Base-by-base conservation (phyloP, 23 tunicate species). In the Trididemnum nubilum region DNA sequence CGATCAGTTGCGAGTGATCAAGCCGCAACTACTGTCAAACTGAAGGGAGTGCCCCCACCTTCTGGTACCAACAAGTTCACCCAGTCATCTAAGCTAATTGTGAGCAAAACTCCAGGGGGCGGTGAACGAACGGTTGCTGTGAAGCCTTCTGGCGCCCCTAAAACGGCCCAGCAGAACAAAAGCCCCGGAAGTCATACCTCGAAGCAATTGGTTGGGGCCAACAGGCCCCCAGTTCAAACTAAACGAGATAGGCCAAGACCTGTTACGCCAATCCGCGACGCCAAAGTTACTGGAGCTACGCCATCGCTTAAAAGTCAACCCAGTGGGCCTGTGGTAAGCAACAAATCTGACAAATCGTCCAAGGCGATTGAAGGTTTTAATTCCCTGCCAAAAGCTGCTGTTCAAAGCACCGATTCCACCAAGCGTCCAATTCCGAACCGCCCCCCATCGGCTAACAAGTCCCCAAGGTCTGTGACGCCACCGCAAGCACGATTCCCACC, bases 391-490 rank as follows among this genome's bases (percentile, higher is more conserved):
- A 31, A n/a, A n/a, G 30, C 61, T 1, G 23, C 57, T 2, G 35
- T 27, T 18, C 51, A 60, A 23, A 70, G 28, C 23, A 54, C 40
- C 0, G 85, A 33, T 2, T 72, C 28, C 57, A 28, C 78, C 44
- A 86, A 86, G 31, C 77, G 65, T 31, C 40, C 44, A 29, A 67
- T 38, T 9, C 71, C 36, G 7, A 40, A 35, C 39, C 80, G 84
- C 36, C 80, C 79, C 21, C 31, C 57, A 0, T 35, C 64, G 28
- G 73, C 77, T 51, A 71, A 58, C 65, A 81, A 73, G 58, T 81
- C 85, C 9, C 85, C 85, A 21, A 60, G 85, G 33, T 49, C 82
- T 26, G 49, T 60, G 40, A 81, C 92, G 50, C 85, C 91, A 26
- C 91, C 91, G 3, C 85, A 86, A 26, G 76, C 52, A 1, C 71